Percentiles rank a stretch among this genome's conserved stretches.
These are phyloP conservation scores for Acrobasis suavella DNA, from an alignment of 2,888 invertebrate genomes.

Conservation along the genomic window DNA sequence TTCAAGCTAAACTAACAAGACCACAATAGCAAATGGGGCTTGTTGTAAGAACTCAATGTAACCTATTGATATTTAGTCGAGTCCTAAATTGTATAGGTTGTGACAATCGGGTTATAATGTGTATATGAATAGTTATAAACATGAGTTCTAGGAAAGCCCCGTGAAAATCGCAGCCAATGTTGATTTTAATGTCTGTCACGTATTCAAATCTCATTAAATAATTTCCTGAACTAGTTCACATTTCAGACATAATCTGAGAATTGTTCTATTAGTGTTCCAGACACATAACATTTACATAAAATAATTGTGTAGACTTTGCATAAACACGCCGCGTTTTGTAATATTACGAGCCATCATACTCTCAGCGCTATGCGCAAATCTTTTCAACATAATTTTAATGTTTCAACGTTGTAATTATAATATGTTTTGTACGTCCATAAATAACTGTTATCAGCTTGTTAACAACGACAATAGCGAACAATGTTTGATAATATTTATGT, in stretches of 20 bases:
- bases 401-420: background rate
- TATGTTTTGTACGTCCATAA: constrained; percentile 13
- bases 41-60: constrained; percentile 1
- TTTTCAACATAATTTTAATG: constrained; percentile 9
- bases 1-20: constrained; percentile 45
- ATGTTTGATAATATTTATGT: constrained; percentile 19
- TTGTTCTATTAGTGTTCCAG: background rate
- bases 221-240: background rate
- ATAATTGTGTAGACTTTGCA: constrained; percentile 1
- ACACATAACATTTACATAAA: constrained; percentile 1
- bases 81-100: background rate
- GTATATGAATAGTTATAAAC: background rate
- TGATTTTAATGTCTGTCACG: background rate
- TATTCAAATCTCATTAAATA: background rate
- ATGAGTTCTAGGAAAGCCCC: background rate
- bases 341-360: background rate
- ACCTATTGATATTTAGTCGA: background rate
- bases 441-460: constrained; percentile 18
- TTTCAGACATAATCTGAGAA: background rate
- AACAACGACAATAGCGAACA: constrained; percentile 17
- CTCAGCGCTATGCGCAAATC: background rate
- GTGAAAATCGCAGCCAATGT: background rate
- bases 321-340: constrained; percentile 1
- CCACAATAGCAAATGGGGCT: constrained; percentile 20
- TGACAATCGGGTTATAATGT: background rate